phyloP scores from a whole-genome alignment of 2,113 vertebrate genomes.

The Piaya cayana region DNA sequence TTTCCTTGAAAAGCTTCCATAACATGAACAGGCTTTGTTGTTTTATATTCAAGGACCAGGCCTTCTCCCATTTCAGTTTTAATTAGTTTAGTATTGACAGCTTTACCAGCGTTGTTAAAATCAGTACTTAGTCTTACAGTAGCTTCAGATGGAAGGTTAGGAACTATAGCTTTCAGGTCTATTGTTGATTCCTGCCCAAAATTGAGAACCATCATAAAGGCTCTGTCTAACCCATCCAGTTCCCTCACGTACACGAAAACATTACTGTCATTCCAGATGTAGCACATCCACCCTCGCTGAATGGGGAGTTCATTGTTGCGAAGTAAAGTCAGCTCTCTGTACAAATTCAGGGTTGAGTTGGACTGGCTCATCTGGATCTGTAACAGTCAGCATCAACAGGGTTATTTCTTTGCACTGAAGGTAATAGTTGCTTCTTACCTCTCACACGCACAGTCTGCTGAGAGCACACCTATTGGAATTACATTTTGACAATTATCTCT shows the following conservation, averaged over 20 bases:
- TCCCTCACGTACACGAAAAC: conserved; percentile 87
- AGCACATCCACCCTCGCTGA: conserved; percentile 92
- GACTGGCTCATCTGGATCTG: conserved; percentile 80
- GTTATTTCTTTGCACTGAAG: neutral
- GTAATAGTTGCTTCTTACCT: neutral
- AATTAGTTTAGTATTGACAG: conserved; percentile 69
- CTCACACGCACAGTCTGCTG: neutral
- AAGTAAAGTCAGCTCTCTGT: conserved; percentile 81
- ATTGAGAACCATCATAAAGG: conserved; percentile 90
- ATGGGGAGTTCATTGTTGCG: conserved; percentile 79
- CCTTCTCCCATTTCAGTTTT: conserved; percentile 84
- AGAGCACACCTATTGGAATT: accelerated
- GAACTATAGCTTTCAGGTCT: conserved; percentile 77
- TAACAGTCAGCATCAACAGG: neutral
- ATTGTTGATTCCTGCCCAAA: conserved; percentile 77
- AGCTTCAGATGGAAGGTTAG: conserved; percentile 76
- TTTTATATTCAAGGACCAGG: conserved; percentile 84
- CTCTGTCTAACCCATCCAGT: conserved; percentile 82
- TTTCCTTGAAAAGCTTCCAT: conserved; percentile 61
- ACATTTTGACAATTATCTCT: accelerated
- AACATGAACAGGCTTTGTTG: conserved; percentile 72
- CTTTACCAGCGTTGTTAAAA: conserved; percentile 34
- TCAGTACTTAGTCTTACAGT: conserved; percentile 83
- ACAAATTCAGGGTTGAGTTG: conserved; percentile 82
- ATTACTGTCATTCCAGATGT: conserved; percentile 72